Base-by-base conservation (phyloP, 2,113 vertebrate genomes). In the Campylorhamphus procurvoides region DNA sequence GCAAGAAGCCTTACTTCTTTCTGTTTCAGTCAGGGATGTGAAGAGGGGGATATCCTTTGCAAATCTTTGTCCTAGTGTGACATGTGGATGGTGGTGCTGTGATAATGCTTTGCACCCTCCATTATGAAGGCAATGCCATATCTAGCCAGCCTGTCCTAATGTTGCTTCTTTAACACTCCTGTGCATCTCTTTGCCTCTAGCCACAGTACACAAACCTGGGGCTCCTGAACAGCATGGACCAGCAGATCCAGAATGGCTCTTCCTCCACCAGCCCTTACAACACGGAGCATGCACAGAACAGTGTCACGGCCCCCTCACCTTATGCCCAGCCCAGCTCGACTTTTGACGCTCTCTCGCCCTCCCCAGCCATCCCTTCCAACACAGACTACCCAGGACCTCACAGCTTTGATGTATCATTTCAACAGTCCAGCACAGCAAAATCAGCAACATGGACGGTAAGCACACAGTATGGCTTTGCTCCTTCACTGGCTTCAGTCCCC, bases 381-480 rank as follows among this genome's bases (percentile, higher is more conserved):
- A 99, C 99, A 82, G 99, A 99, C 92, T 99, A 99, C 42, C 99
- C 99, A 2, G 99, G 99, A 42, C 98, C 99, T 28, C 99, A 99
- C 98, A 99, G 99, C 97, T 99, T 99, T 3, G 99, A 99, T 6
- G 99, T 99, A 96, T 99, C 99, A 72, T 99, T 99, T 98, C 99
- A 99, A 84, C 99, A 99, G 97, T 99, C 99, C 47, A 99, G 99
- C 96, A 99, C 99, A 7, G 99, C 99, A 24, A 99, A 99, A 96
- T 99, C 99, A 5, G 99, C 99, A 71, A 99, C 99, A 3, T 99
- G 99, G 99, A 99, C 99, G 98, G 99, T 99, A 99, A 99, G 99
- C 71, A 55, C 1, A 2, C 35, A 25, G 25, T 62, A 55, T 50
- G 4, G 0, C 50, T 84, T 86, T 53, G n/a, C 78, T 73, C 68